Base-by-base conservation (phyloP, 2,797 vertebrate species). In the Valencia hispanica region DNA sequence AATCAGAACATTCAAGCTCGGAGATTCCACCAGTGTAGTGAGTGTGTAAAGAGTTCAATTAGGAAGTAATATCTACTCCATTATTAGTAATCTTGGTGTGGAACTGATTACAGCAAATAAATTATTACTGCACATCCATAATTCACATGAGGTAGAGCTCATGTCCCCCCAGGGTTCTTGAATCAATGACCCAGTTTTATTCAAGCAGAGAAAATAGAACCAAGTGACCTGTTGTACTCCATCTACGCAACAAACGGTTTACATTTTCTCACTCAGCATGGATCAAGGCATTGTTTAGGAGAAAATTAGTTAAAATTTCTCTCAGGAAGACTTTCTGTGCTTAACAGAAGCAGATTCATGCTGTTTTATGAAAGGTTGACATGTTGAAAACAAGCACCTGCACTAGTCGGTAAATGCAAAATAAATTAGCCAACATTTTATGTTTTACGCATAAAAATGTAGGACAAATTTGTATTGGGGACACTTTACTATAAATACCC, bases 131-230 rank as follows among this genome's bases (percentile, higher is more conserved):
- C 72, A 84, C 59, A 63, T 74, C 59, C 75, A 86, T n/a, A 57
- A 68, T 81, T 85, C 63, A 71, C 68, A 68, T 74, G 89, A 91
- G 88, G 89, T 85, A 90, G 86, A 84, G 66, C 75, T 90, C 75
- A 63, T 66, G 65, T 84, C 65, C 77, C n/a, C 10, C 74, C 11
- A 75, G 87, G 76, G 74, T 68, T 78, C 39, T 43, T 32, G 57
- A 61, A 32, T 32, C 3, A 61, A 20, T 61, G 12, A 18, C 47
- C 47, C 47, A 48, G 47, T 48, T 48, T 14, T 18, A 48, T 48
- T 48, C 61, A 63, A 22, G 61, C 25, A 36, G 20, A 36, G 32
- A 77, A 68, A 82, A 65, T 32, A 20, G 18, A 70, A 70, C 30
- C 63, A 25, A 66, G 36, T 22, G n/a, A 25, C 36, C 8, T 4